Percentiles rank a stretch among this genome's conserved stretches.
phyloP scores from a whole-genome alignment of 2,888 invertebrate species.

The Xestoiulus laeticollis region DNA sequence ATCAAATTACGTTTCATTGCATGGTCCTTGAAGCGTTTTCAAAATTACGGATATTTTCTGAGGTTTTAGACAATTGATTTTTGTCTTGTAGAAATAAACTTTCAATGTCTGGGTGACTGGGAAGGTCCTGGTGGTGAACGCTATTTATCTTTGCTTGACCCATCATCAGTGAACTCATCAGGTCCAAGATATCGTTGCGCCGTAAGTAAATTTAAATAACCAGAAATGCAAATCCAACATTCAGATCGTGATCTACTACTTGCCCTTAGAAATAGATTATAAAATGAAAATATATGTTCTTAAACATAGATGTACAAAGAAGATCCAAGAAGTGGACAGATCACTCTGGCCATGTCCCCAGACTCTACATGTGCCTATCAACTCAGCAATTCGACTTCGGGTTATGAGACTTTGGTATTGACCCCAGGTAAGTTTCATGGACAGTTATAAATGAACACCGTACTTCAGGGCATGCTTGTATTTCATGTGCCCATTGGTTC shows the following conservation, averaged over 20 bases:
- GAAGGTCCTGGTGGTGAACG: conserved; percentile 68
- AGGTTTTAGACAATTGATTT: not conserved
- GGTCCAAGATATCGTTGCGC: conserved; percentile 60
- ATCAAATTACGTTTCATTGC: not conserved
- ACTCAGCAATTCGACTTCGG: conserved; percentile 67
- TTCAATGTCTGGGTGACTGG: conserved; percentile 75
- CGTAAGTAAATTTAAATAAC: conserved; percentile 57
- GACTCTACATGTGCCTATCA: conserved; percentile 73
- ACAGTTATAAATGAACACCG: not conserved
- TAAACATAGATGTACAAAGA: conserved; percentile 66
- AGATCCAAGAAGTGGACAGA: conserved; percentile 68
- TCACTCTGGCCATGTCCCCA: conserved; percentile 71
- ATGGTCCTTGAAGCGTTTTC: not conserved
- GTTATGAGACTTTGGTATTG: conserved; percentile 71
- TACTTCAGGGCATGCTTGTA: conserved; percentile 19
- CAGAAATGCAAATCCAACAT: not conserved
- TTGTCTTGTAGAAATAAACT: conserved; percentile 67
- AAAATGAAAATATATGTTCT: conserved; percentile 41
- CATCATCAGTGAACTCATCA: conserved; percentile 52
- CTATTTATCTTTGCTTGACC: conserved; percentile 65
- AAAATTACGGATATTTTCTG: not conserved
- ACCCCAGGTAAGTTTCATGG: conserved; percentile 62
- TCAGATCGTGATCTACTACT: not conserved
- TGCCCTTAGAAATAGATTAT: not conserved
- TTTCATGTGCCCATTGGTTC: too few species aligned